Conservation (phyloP, 2,797 vertebrate species). For the Ara ararauna region DNA sequence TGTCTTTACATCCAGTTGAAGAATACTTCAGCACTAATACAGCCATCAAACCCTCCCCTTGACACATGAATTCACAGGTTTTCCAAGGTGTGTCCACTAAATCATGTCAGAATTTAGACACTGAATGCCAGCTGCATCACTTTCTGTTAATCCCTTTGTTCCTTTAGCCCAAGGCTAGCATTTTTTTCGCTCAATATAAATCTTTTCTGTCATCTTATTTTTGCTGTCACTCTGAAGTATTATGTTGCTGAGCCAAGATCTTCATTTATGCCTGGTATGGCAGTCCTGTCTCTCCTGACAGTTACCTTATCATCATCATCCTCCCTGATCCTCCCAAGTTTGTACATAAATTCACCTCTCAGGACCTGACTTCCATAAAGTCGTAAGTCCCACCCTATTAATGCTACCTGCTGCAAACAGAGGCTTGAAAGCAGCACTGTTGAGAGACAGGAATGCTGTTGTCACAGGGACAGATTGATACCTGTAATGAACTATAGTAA, state of each 20-base stretch:
- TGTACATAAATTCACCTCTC: slow-evolving; percentile 40
- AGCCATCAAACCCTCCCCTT: not conserved
- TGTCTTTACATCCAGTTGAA: not conserved
- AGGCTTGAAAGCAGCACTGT: not conserved
- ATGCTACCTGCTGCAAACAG: not conserved
- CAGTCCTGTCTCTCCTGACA: slow-evolving; percentile 35
- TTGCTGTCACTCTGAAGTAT: slow-evolving; percentile 28
- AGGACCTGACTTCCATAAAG: slow-evolving; percentile 27
- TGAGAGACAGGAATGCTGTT: not conserved
- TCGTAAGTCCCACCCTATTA: slow-evolving; percentile 23
- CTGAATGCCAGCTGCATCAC: not conserved
- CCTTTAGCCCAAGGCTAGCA: slow-evolving; percentile 50
- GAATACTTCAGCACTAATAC: not conserved
- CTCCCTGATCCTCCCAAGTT: slow-evolving; percentile 32
- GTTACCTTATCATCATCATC: slow-evolving; percentile 49
- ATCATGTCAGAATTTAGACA: not conserved
- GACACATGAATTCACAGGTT: not conserved
- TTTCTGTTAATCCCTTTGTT: slow-evolving; percentile 41
- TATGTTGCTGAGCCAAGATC: slow-evolving; percentile 41
- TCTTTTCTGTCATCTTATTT: slow-evolving; percentile 45
- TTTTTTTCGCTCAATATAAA: slow-evolving; percentile 61
- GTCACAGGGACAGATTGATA: not conserved
- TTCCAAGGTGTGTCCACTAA: slow-evolving; percentile 14
- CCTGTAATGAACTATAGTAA: not conserved
- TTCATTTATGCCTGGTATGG: slow-evolving; percentile 36